Conservation (phyloP, 2,888 invertebrate genomes). For the Lottia scabra region DNA sequence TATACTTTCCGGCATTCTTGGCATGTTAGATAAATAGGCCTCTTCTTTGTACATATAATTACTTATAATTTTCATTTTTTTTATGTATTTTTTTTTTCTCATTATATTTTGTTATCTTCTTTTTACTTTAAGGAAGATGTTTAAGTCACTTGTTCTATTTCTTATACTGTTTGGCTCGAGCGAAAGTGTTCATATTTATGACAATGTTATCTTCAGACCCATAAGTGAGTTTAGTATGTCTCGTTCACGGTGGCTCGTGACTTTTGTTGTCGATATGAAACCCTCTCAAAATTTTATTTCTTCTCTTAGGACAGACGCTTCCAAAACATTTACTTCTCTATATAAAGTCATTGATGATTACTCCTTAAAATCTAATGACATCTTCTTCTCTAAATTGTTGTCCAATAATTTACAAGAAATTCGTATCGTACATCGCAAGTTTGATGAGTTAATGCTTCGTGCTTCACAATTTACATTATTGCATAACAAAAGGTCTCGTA, state of each 20-base stretch:
- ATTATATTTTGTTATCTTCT: not conserved
- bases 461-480: not conserved
- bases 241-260: not conserved
- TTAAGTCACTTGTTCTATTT: not conserved
- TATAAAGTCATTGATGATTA: not conserved
- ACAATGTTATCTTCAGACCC: not conserved
- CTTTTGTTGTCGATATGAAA: not conserved
- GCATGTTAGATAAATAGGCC: not conserved
- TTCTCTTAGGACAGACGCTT: not conserved
- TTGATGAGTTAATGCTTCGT: not conserved
- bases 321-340: not conserved
- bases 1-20: not conserved
- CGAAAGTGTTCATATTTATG: not conserved
- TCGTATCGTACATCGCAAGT: not conserved
- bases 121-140: not conserved
- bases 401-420: not conserved
- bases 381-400: not conserved
- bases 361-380: not conserved
- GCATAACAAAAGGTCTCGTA: not conserved
- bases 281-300: not conserved
- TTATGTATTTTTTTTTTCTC: no score
- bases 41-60: not conserved
- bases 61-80: not conserved
- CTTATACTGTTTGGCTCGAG: not conserved
- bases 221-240: not conserved